phyloP scores from a whole-genome alignment of 2,888 invertebrate genomes.

The Eilema sororculum region DNA sequence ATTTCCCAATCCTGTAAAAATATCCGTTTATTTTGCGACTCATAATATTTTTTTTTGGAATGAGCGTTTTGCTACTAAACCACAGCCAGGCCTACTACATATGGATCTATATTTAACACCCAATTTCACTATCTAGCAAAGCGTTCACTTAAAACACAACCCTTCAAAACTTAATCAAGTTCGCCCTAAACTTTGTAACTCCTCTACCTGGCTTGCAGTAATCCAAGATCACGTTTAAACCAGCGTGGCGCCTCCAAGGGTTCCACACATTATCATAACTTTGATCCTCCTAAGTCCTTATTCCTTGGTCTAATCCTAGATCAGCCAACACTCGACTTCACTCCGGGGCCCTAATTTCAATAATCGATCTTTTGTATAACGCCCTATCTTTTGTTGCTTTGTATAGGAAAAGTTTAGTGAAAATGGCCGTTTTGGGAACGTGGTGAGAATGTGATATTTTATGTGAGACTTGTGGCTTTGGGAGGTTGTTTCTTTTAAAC shows the following conservation, averaged over 20 bases:
- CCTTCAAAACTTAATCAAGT: conserved; percentile 44
- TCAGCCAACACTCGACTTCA: conserved; percentile 40
- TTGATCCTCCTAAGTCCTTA: conserved; percentile 71
- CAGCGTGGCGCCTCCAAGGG: conserved; percentile 59
- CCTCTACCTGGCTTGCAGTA: conserved; percentile 55
- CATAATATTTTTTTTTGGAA: too few species aligned
- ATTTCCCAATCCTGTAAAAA: too few species aligned
- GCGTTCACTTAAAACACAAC: conserved; percentile 12
- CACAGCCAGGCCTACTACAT: too few species aligned
- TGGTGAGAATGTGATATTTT: background rate
- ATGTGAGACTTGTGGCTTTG: background rate
- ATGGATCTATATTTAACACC: background rate
- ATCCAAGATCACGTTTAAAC: conserved; percentile 56
- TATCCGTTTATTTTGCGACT: too few species aligned
- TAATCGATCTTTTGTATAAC: conserved; percentile 42
- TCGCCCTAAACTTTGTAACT: conserved; percentile 34
- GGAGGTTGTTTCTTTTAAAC: background rate
- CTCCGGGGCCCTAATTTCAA: conserved; percentile 41
- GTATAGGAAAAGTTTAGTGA: conserved; percentile 4
- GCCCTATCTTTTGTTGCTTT: background rate
- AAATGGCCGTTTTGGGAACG: background rate
- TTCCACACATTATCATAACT: conserved; percentile 81
- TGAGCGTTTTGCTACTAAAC: too few species aligned
- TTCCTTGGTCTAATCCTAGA: conserved; percentile 71
- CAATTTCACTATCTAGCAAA: background rate